phyloP scores from a whole-genome alignment of 2,888 invertebrate species.

The Drosophila mimica region DNA sequence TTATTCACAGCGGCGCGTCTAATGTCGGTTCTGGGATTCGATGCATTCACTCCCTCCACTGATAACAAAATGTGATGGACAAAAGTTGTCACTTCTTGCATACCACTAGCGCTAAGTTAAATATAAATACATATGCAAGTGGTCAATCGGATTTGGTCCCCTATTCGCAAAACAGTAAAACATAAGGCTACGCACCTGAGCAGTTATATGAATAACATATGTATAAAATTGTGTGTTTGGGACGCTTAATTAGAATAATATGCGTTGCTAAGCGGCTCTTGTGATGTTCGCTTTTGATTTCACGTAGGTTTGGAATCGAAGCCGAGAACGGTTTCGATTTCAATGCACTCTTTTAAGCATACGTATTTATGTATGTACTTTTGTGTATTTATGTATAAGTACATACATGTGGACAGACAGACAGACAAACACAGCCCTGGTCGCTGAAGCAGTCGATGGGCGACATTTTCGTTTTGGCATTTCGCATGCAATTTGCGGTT shows the following conservation, averaged over 20 bases:
- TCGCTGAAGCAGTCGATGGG: constrained; percentile 53
- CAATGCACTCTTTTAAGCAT: constrained; percentile 25
- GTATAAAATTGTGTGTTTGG: constrained; percentile 2
- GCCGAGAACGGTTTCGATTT: constrained; percentile 48
- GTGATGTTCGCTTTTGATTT: constrained; percentile 48
- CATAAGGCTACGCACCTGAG: not conserved
- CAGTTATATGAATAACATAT: constrained; percentile 2
- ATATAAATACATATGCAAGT: not conserved
- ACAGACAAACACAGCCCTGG: constrained; percentile 22
- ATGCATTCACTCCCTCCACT: not conserved
- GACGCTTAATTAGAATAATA: constrained; percentile 39
- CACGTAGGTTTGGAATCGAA: constrained; percentile 25
- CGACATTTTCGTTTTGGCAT: constrained; percentile 81
- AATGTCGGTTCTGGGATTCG: not conserved
- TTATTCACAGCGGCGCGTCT: constrained; percentile 4
- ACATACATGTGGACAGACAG: constrained; percentile 8
- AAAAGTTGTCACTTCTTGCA: not conserved
- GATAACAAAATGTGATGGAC: not conserved
- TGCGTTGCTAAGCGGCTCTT: constrained; percentile 31
- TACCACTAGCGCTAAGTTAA: not conserved
- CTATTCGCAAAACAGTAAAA: not conserved
- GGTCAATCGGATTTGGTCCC: not conserved
- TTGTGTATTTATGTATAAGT: constrained; percentile 1
- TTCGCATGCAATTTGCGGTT: constrained; percentile 83
- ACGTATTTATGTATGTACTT: not conserved